Evolutionary conservation across 2,888 invertebrate species (phyloP), one percentile per base, ranked within the genome.

Genomic region (Dryococelus australis): DNA sequence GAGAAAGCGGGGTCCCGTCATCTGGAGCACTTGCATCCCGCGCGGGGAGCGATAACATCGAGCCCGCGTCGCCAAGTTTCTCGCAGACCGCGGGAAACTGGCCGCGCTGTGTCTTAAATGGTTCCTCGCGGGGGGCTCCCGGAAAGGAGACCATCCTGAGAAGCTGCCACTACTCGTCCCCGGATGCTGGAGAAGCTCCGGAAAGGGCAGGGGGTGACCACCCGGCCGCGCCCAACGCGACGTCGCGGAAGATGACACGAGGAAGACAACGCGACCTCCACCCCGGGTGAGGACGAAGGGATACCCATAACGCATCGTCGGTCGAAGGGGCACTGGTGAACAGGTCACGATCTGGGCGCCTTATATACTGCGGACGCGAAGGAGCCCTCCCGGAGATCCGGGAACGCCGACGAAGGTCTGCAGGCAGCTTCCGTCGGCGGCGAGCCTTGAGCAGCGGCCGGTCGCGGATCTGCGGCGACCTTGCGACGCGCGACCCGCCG

Each of bases 311-410:
- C 47, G 47, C 6, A 47, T 47, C 47, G 47, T 47, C 47, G 47
- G 65, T 65, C 65, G 65, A 65, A 65, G 65, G 10, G 65, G 16
- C 65, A 65, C 65, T 65, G 65, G 20, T 16, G 20, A 5, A 65
- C 65, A 16, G 20, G 65, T 65, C 65, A 24, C 65, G 65, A 65
- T 16, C 65, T 24, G 65, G n/a, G 65, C 65, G 65, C n/a, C 65
- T 24, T 65, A 20, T 65, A 65, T 65, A 65, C 65, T 8, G 8
- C 65, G 65, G 65, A 65, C 65, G 20, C 20, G 65, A 24, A 24
- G 65, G 65, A 65, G 65, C 65, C 65, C 65, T 65, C 65, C 65
- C 65, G 65, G 65, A 65, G 65, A 65, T 65, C 65, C 65, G 65
- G 65, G 65, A 65, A n/a, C 65, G 13, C 65, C 65, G 65, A 65